These are phyloP conservation scores for Varanus komodoensis DNA, from an alignment of 2,113 vertebrate species.

Conservation along the genomic window DNA sequence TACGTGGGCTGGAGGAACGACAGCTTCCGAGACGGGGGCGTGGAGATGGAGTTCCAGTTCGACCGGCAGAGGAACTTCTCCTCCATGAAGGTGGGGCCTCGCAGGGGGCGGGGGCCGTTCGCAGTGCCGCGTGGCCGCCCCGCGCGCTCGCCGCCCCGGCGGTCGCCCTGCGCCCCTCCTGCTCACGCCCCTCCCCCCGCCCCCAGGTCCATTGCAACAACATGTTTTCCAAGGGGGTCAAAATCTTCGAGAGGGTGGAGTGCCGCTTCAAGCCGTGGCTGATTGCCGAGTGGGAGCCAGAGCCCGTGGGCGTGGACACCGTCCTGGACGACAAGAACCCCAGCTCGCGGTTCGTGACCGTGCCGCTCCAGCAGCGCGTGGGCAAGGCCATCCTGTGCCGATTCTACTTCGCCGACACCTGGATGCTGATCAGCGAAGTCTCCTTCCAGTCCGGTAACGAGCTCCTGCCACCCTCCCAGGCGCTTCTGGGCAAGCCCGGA, in stretches of 20 bases:
- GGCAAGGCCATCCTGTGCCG: conserved; percentile 85
- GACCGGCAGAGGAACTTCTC: conserved; percentile 85
- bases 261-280: conserved; percentile 86
- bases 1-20: conserved; percentile 88
- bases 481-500: not conserved
- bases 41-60: conserved; percentile 87
- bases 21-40: conserved; percentile 71
- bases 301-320: conserved; percentile 80
- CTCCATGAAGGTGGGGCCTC: conserved; percentile 81
- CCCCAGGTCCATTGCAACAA: conserved; percentile 92
- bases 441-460: conserved; percentile 88
- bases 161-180: not conserved
- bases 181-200: fast-evolving
- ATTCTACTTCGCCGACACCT: conserved; percentile 88
- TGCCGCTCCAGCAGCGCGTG: conserved; percentile 81
- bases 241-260: conserved; percentile 89
- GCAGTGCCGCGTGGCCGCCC: no score
- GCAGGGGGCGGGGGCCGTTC: no score
- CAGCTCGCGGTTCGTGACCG: conserved; percentile 88
- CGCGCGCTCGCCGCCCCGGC: no score
- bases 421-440: conserved; percentile 95
- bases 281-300: conserved; percentile 80
- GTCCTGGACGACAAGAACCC: conserved; percentile 92
- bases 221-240: conserved; percentile 90
- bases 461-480: not conserved